A percentile compares a stretch with the other conserved stretches of the same genome.
Evolutionary conservation across 2,888 invertebrate species (phyloP).

Genomic region (Chrysolina oricalcia): DNA sequence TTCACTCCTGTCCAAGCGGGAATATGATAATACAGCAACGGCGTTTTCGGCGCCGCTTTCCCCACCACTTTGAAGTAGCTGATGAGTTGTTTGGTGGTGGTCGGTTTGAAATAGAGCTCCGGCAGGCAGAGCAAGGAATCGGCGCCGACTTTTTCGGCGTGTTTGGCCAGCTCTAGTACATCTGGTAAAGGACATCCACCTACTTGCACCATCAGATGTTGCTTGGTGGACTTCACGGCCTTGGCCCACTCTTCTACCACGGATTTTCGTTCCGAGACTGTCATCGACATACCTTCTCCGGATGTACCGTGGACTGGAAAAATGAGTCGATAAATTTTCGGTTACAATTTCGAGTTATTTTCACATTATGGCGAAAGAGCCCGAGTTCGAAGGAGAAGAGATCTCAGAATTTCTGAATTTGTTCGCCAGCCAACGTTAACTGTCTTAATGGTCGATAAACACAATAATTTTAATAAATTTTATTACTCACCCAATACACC

Average conservation of each 20-base stretch:
- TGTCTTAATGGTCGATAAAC: too few relatives aligned
- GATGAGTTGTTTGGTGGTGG: slow-evolving; percentile 76
- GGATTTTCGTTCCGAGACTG: slow-evolving; percentile 79
- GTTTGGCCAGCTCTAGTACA: slow-evolving; percentile 79
- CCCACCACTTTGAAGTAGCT: slow-evolving; percentile 78
- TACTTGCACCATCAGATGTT: slow-evolving; percentile 82
- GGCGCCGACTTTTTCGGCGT: slow-evolving; percentile 79
- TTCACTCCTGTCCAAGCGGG: slow-evolving; percentile 82
- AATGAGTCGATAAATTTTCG: neutral
- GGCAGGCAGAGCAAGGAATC: slow-evolving; percentile 84
- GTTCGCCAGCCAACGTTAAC: too few relatives aligned
- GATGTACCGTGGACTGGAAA: slow-evolving; percentile 84
- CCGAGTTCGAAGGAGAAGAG: too few relatives aligned
- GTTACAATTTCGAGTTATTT: neutral
- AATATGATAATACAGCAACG: slow-evolving; percentile 89
- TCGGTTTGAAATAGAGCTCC: slow-evolving; percentile 85
- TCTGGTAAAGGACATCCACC: slow-evolving; percentile 82
- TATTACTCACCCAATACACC: slow-evolving; percentile 78
- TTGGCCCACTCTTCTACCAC: slow-evolving; percentile 79
- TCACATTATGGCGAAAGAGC: too few relatives aligned
- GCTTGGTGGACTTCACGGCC: slow-evolving; percentile 73
- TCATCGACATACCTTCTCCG: slow-evolving; percentile 84
- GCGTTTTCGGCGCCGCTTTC: slow-evolving; percentile 73
- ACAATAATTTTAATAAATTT: neutral
- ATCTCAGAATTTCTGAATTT: too few relatives aligned